phyloP scores from a whole-genome alignment of 2,888 invertebrate genomes.

The Tipula confusa region DNA sequence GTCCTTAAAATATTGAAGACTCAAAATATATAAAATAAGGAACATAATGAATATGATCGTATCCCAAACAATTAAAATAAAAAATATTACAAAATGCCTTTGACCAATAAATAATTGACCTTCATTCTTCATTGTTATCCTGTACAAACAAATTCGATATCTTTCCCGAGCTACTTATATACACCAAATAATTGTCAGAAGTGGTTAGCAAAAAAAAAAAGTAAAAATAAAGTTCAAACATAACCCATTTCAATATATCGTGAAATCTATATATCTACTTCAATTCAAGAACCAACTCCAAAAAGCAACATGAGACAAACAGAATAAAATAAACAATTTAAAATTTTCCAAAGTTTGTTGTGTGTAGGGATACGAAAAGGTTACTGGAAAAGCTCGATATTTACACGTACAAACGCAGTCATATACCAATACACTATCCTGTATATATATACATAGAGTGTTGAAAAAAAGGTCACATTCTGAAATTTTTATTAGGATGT shows the following conservation, averaged over 20 bases:
- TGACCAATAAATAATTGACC: background rate
- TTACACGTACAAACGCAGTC: background rate
- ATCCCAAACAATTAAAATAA: background rate
- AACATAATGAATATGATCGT: too few species aligned
- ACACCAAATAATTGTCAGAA: background rate
- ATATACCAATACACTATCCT: background rate
- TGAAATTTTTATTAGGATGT: conserved; percentile 25
- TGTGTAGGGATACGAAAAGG: background rate
- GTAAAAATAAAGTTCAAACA: background rate
- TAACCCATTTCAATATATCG: background rate
- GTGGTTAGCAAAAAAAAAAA: background rate
- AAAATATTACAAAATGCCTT: background rate
- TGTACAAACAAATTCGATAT: background rate
- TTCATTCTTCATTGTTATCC: background rate
- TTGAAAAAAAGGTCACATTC: conserved; percentile 8
- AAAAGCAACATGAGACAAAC: background rate
- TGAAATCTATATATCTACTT: conserved; percentile 1
- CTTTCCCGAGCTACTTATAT: background rate
- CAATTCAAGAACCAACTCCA: background rate
- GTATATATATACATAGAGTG: background rate
- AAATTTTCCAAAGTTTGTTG: background rate
- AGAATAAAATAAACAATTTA: background rate
- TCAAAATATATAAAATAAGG: too few species aligned
- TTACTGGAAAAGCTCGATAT: background rate
- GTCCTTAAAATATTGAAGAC: too few species aligned